These are phyloP conservation scores for Luidia sarsii DNA, from an alignment of 53 echinoderm and acorn worm genomes.

Conservation along the genomic window DNA sequence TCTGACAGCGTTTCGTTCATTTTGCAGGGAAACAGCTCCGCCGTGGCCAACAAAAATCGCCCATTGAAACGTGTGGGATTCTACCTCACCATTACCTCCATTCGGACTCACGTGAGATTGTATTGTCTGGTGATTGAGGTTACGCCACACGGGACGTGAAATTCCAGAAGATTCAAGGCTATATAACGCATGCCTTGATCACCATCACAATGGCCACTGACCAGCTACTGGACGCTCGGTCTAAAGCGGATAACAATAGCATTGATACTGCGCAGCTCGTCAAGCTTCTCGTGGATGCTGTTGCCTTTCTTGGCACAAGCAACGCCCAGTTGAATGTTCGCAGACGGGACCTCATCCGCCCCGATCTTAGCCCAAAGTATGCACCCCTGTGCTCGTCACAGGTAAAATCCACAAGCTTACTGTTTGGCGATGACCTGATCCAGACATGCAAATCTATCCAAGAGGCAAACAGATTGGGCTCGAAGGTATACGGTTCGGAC, in stretches of 20 bases:
- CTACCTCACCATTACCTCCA: too few relatives aligned
- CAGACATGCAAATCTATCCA: slow-evolving; percentile 1
- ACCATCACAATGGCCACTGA: slow-evolving; percentile 5
- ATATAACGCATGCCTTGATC: background rate
- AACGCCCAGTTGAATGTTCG: slow-evolving; percentile 19
- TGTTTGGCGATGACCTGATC: slow-evolving; percentile 17
- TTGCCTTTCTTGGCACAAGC: slow-evolving; percentile 24
- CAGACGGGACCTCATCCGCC: slow-evolving; percentile 17
- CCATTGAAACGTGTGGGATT: too few relatives aligned
- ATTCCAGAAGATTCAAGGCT: slow-evolving; percentile 28
- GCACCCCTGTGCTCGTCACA: slow-evolving; percentile 21
- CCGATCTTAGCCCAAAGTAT: too few relatives aligned
- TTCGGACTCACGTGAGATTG: too few relatives aligned
- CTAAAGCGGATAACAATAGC: too few relatives aligned
- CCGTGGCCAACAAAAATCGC: too few relatives aligned
- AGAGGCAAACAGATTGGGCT: slow-evolving; percentile 13
- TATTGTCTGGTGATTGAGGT: too few relatives aligned
- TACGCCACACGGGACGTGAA: slow-evolving; percentile 28
- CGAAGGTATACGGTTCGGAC: background rate
- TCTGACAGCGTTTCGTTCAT: too few relatives aligned
- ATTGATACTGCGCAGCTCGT: background rate
- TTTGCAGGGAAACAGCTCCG: too few relatives aligned
- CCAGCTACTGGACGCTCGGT: background rate
- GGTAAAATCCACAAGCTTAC: background rate
- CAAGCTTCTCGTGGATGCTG: background rate